Base-by-base conservation (phyloP, 2,113 vertebrate genomes). In the Corvus hawaiiensis region DNA sequence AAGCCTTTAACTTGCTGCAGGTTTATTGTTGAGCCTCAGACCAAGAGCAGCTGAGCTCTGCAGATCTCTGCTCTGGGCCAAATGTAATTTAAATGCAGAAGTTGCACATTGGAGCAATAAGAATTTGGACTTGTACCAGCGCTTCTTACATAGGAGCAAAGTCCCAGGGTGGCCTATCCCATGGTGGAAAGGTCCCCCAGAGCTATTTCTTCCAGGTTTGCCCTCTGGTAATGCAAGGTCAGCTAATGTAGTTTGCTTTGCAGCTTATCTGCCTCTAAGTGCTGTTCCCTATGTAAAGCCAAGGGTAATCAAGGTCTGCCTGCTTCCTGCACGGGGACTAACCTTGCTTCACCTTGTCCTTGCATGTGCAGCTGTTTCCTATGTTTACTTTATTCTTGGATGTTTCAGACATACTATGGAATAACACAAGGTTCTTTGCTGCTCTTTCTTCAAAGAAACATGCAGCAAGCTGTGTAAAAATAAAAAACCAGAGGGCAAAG, bases 241-340 rank as follows among this genome's bases (percentile, higher is more conserved):
- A 81, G 80, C 37, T 59, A 44, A 84, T 10, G 48, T 0, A 33
- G 41, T 51, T 74, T 56, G 30, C 61, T 87, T 33, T 88, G 89
- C 69, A 84, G 84, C 67, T 95, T 91, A 94, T 92, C 82, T 89
- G 8, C 54, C 3, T 0, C 20, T 26, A 48, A 71, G 68, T 35
- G 61, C 86, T 44, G 9, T 32, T 84, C 46, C 32, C 64, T 12
- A 0, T 2, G 55, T 6, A 76, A 80, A 91, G 89, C 87, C 93
- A 95, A 95, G 90, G 93, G 92, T 48, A 83, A 39, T 20, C 89
- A 96, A 92, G 91, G 87, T 63, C 84, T 81, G 75, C 69, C 93
- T 87, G 78, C 22, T 44, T n/a, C n/a, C 58, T 68, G 61, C 49
- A 10, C 2, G 17, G 51, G 30, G 35, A 75, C 22, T 35, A 61